These are phyloP conservation scores for Thera obeliscata DNA, from an alignment of 2,888 invertebrate species.

Conservation along the genomic window DNA sequence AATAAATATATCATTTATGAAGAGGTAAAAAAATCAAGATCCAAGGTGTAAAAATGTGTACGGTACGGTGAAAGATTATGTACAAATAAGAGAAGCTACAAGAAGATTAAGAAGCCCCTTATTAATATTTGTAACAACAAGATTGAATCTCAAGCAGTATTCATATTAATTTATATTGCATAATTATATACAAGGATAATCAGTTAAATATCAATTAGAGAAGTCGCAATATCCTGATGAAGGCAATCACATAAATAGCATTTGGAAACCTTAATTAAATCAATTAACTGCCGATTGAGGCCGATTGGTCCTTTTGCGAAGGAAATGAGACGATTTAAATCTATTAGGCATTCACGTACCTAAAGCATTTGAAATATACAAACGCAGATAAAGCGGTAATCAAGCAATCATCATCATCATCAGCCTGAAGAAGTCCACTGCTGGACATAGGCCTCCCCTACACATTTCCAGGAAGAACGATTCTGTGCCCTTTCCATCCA, in stretches of 20 bases:
- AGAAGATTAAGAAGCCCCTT: background rate
- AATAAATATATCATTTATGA: background rate
- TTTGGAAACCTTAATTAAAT: conserved; percentile 29
- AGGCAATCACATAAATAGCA: conserved; percentile 21
- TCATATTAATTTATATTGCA: conserved; percentile 10
- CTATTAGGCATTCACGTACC: conserved; percentile 20
- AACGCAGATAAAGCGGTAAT: background rate
- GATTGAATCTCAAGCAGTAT: background rate
- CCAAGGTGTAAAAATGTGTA: no score
- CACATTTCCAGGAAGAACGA: no score
- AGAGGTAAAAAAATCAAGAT: no score
- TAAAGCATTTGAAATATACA: background rate
- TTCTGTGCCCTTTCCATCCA: no score
- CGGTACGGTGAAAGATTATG: no score
- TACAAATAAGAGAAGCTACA: background rate
- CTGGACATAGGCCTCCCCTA: no score
- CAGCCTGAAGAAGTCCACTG: no score
- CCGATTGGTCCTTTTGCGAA: conserved; percentile 30
- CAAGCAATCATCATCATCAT: no score
- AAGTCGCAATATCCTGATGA: conserved; percentile 28
- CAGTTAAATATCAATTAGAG: conserved; percentile 23
- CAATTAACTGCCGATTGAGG: conserved; percentile 36
- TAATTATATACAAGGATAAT: background rate
- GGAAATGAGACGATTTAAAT: conserved; percentile 42
- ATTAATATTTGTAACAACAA: background rate